A percentile compares a stretch with the other conserved stretches of the same genome.
Evolutionary conservation across 2,888 invertebrate species (phyloP).

Genomic region (Drosophila stalkeri): DNA sequence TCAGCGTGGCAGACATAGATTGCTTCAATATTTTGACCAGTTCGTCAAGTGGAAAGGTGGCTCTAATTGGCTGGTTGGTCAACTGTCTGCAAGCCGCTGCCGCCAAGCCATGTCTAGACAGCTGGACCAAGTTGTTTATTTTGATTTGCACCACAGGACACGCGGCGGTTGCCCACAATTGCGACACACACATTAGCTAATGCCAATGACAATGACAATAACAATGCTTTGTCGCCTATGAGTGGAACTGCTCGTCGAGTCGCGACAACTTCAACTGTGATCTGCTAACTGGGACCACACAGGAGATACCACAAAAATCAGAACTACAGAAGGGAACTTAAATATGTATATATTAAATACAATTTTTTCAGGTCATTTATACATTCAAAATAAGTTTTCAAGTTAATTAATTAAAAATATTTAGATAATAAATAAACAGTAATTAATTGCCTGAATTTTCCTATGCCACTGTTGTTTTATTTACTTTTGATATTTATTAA

Average conservation of each 20-base stretch:
- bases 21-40: slow-evolving; percentile 61
- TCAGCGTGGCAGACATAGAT: slow-evolving; percentile 50
- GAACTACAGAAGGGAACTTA: neutral
- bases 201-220: slow-evolving; percentile 26
- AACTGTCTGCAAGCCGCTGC: slow-evolving; percentile 23
- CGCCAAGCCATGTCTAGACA: slow-evolving; percentile 59
- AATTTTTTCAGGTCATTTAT: neutral
- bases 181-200: slow-evolving; percentile 48
- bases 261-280: slow-evolving; percentile 12
- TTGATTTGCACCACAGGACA: slow-evolving; percentile 69
- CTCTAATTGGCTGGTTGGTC: slow-evolving; percentile 58
- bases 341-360: neutral
- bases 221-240: slow-evolving; percentile 57
- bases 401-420: neutral
- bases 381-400: neutral
- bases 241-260: slow-evolving; percentile 29
- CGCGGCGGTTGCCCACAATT: slow-evolving; percentile 36
- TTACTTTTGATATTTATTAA: neutral
- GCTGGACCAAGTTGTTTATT: slow-evolving; percentile 57
- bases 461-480: too few relatives aligned
- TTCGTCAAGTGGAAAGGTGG: slow-evolving; percentile 44
- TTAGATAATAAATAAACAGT: neutral
- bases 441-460: neutral
- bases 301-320: slow-evolving; percentile 32
- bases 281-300: slow-evolving; percentile 62